phyloP scores from a whole-genome alignment of 2,888 invertebrate species.

The Endotricha flammealis region DNA sequence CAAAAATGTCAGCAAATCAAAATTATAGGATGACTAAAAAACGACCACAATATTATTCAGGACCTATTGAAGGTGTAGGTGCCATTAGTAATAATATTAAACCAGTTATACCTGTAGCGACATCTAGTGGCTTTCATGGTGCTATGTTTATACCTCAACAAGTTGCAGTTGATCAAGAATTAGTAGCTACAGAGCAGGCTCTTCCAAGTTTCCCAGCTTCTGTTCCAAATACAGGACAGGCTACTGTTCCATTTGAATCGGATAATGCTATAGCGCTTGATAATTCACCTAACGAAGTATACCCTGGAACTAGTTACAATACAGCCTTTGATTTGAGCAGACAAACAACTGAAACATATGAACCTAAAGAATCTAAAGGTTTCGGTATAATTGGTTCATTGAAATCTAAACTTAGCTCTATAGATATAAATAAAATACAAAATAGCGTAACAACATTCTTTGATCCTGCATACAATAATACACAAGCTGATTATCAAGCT shows the following conservation, averaged over 20 bases:
- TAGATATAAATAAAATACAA: slow-evolving; percentile 70
- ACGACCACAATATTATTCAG: slow-evolving; percentile 67
- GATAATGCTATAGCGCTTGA: slow-evolving; percentile 23
- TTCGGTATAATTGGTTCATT: slow-evolving; percentile 67
- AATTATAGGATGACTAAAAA: slow-evolving; percentile 65
- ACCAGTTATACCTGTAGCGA: slow-evolving; percentile 43
- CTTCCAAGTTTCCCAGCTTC: too few relatives aligned
- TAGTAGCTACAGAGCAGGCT: slow-evolving; percentile 15
- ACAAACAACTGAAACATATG: slow-evolving; percentile 41
- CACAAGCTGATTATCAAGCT: slow-evolving; percentile 24
- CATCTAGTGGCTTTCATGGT: slow-evolving; percentile 40
- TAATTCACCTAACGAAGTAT: slow-evolving; percentile 22
- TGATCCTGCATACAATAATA: slow-evolving; percentile 60
- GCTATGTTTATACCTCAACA: slow-evolving; percentile 47
- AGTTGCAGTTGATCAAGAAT: slow-evolving; percentile 9
- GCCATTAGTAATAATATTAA: slow-evolving; percentile 58
- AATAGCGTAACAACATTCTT: slow-evolving; percentile 69
- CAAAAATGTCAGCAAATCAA: slow-evolving; percentile 43
- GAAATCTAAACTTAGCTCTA: slow-evolving; percentile 63
- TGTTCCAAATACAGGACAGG: slow-evolving; percentile 26
- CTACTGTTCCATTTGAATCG: slow-evolving; percentile 20
- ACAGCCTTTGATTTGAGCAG: slow-evolving; percentile 62
- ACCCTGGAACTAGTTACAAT: slow-evolving; percentile 28
- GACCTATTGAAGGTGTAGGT: slow-evolving; percentile 66
- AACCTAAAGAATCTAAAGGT: slow-evolving; percentile 44